Evolutionary conservation across 2,888 invertebrate species (phyloP).

Genomic region (Chrysina gloriosa): DNA sequence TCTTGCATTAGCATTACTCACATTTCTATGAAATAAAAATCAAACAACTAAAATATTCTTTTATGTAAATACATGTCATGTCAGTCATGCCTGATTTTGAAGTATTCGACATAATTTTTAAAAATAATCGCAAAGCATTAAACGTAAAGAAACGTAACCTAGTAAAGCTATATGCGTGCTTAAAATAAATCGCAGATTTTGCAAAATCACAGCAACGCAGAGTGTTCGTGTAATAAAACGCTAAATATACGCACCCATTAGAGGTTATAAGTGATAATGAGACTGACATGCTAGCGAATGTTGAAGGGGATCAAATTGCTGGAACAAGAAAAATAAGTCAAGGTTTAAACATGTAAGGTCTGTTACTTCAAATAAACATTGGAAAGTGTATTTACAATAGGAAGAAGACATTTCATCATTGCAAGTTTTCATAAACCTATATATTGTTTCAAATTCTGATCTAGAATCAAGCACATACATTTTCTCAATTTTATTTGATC

Average conservation of each 20-base stretch:
- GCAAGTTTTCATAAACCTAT: too few species aligned
- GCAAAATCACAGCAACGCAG: neutral
- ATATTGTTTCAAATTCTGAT: too few species aligned
- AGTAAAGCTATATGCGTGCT: constrained; percentile 8
- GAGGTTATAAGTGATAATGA: constrained; percentile 44
- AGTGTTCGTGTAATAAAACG: constrained; percentile 5
- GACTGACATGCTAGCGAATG: constrained; percentile 44
- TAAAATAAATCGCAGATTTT: neutral
- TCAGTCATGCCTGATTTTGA: neutral
- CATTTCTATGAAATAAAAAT: too few species aligned
- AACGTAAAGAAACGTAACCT: neutral
- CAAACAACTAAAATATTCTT: neutral
- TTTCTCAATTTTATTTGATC: too few species aligned
- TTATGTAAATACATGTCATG: neutral
- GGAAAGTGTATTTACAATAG: too few species aligned
- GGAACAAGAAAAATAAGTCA: constrained; percentile 41
- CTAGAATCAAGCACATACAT: too few species aligned
- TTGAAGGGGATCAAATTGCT: constrained; percentile 42
- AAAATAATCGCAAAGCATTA: constrained; percentile 5
- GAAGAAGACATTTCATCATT: too few species aligned
- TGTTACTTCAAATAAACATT: neutral
- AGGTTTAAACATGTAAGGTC: neutral
- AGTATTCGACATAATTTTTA: neutral
- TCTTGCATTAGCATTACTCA: too few species aligned
- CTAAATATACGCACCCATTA: constrained; percentile 41